A percentile compares a stretch with the other conserved stretches of the same genome.
These are phyloP conservation scores for Trididemnum nubilum DNA, from an alignment of 23 tunicate genomes.

Conservation along the genomic window DNA sequence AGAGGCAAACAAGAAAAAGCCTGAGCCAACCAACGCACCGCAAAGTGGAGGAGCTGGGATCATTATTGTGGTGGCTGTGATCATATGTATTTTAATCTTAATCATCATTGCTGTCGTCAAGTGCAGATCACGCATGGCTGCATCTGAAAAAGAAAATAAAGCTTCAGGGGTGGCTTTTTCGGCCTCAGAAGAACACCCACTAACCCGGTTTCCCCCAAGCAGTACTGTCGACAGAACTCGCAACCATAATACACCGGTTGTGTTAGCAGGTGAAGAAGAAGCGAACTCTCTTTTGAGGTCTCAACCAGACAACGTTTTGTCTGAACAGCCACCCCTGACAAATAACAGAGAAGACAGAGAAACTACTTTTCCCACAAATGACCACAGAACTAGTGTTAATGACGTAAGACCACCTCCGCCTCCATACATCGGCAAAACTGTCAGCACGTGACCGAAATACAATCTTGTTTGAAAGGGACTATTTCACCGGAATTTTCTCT, in stretches of 20 bases:
- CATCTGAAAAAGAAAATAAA: constrained; percentile 29
- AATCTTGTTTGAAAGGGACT: not conserved
- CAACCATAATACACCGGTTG: not conserved
- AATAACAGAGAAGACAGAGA: not conserved
- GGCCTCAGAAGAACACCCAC: not conserved
- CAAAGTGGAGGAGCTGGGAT: constrained; percentile 36
- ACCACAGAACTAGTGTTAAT: not conserved
- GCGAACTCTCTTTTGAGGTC: not conserved
- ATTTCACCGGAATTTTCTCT: too few relatives aligned
- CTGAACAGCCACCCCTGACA: not conserved
- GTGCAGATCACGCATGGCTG: constrained; percentile 18
- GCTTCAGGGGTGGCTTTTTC: not conserved
- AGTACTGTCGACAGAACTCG: not conserved
- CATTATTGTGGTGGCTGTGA: constrained; percentile 54
- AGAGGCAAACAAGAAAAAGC: not conserved
- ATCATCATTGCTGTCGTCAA: constrained; percentile 45
- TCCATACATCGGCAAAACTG: constrained; percentile 29
- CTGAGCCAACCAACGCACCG: not conserved
- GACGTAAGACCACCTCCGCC: constrained; percentile 48
- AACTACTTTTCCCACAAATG: not conserved
- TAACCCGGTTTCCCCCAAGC: not conserved
- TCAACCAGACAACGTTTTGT: not conserved
- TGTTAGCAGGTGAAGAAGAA: not conserved
- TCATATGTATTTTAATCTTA: constrained; percentile 54
- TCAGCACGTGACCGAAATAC: not conserved